phyloP scores from a whole-genome alignment of 2,888 invertebrate species.

The Arge pagana region DNA sequence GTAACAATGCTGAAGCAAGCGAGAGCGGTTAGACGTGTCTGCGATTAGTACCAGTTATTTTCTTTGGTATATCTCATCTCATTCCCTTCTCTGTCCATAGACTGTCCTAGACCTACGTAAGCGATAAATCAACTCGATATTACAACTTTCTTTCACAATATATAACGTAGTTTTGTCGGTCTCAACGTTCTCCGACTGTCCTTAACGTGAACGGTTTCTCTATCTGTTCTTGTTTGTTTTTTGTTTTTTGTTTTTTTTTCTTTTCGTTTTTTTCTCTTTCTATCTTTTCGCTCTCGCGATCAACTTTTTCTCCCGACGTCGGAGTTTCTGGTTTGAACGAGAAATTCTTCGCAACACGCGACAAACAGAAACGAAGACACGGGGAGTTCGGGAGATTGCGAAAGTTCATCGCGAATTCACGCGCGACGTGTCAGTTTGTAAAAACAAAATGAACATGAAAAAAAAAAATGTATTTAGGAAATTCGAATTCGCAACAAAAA shows the following conservation, averaged over 20 bases:
- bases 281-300: constrained; percentile 31
- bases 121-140: constrained; percentile 12
- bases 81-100: constrained; percentile 34
- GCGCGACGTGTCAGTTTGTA: no score
- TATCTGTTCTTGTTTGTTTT: no score
- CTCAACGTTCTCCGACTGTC: constrained; percentile 19
- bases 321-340: constrained; percentile 10
- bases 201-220: constrained; percentile 11
- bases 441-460: no score
- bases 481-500: constrained; percentile 15
- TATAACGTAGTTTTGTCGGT: no score
- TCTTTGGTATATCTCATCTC: constrained; percentile 27
- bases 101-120: constrained; percentile 36
- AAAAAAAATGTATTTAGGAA: constrained; percentile 22
- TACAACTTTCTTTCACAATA: constrained; percentile 22
- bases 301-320: constrained; percentile 41
- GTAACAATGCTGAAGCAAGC: constrained; percentile 39
- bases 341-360: constrained; percentile 10
- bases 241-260: no score
- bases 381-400: no score
- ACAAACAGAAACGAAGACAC: no score
- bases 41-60: constrained; percentile 32
- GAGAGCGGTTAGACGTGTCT: constrained; percentile 40
- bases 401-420: no score
- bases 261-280: not conserved